phyloP scores from a whole-genome alignment of 2,113 vertebrate genomes.

The Plecotus auritus region DNA sequence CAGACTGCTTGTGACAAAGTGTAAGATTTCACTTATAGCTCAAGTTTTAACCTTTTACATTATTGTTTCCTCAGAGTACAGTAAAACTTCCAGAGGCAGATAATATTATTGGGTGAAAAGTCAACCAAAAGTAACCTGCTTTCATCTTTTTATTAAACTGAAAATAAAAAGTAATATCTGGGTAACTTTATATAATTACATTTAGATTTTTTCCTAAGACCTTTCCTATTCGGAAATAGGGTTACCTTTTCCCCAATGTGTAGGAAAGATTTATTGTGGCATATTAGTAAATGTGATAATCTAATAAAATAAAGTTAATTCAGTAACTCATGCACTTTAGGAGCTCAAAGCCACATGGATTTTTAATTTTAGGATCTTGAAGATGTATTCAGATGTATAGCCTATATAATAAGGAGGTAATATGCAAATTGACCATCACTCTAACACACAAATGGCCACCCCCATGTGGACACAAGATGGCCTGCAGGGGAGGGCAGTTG shows the following conservation, averaged over 20 bases:
- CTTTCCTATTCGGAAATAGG: conserved; percentile 18
- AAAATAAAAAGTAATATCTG: conserved; percentile 11
- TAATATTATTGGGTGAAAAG: conserved; percentile 6
- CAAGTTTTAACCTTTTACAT: conserved; percentile 24
- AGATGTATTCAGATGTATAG: too few relatives aligned
- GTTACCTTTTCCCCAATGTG: not conserved
- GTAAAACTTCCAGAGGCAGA: not conserved
- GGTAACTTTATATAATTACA: not conserved
- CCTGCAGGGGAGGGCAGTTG: too few relatives aligned
- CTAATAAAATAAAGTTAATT: too few relatives aligned
- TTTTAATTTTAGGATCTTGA: too few relatives aligned
- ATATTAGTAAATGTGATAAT: not conserved
- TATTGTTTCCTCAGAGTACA: conserved; percentile 14
- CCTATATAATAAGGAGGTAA: too few relatives aligned
- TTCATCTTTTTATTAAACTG: not conserved
- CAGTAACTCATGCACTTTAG: too few relatives aligned
- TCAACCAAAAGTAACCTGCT: not conserved
- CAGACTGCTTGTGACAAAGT: not conserved
- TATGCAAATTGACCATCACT: too few relatives aligned
- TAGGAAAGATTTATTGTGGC: not conserved
- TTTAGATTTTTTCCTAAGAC: conserved; percentile 21
- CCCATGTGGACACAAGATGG: too few relatives aligned
- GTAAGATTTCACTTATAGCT: not conserved
- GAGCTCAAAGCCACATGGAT: too few relatives aligned
- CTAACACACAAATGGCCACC: too few relatives aligned